phyloP scores from a whole-genome alignment of 2,797 vertebrate species.

The Taenioides sp. region DNA sequence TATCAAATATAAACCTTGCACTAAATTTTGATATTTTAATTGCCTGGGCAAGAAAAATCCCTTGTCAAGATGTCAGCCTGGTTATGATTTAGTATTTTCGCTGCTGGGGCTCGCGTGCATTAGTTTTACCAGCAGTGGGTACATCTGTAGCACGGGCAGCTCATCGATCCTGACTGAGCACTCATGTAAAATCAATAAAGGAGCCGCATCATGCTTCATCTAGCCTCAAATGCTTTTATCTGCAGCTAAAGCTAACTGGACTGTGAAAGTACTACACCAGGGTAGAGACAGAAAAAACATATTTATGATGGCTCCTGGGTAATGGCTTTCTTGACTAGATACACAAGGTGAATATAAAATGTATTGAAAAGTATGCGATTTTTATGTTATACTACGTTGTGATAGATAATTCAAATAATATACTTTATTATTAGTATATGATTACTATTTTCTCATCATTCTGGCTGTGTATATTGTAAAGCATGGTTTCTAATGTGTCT shows the following conservation, averaged over 20 bases:
- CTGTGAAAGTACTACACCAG: not conserved
- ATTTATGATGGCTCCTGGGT: not conserved
- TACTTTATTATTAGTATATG: too few relatives aligned
- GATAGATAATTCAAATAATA: not conserved
- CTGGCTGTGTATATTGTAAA: too few relatives aligned
- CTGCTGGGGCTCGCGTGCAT: constrained; percentile 9
- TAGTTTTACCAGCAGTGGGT: constrained; percentile 42
- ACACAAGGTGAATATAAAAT: not conserved
- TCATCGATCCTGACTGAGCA: constrained; percentile 29
- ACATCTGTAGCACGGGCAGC: constrained; percentile 24
- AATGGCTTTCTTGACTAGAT: constrained; percentile 1
- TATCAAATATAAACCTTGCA: not conserved
- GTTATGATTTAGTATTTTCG: constrained; percentile 5
- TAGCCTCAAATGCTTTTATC: constrained; percentile 27
- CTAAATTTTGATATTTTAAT: not conserved
- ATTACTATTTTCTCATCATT: too few relatives aligned
- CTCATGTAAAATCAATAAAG: constrained; percentile 55
- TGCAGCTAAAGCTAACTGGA: constrained; percentile 12
- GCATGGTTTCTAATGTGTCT: too few relatives aligned
- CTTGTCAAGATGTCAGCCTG: constrained; percentile 27
- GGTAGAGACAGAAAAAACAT: not conserved
- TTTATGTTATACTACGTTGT: not conserved
- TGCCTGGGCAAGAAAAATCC: not conserved
- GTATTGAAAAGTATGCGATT: not conserved
- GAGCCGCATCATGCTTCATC: constrained; percentile 34